These are phyloP conservation scores for Prionace glauca DNA, from an alignment of 2,797 vertebrate genomes.

Conservation along the genomic window DNA sequence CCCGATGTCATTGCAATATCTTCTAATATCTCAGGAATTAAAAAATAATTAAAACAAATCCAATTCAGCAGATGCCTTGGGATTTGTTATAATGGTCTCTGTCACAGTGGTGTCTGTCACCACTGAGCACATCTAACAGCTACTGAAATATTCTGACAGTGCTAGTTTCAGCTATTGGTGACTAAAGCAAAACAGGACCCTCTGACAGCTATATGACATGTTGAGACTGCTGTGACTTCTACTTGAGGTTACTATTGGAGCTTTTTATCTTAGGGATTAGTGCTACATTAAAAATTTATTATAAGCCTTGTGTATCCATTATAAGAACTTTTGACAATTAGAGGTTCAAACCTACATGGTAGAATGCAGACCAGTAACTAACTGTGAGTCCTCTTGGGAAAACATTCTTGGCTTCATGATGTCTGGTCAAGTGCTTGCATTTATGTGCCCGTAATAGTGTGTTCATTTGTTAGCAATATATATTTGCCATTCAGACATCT, in stretches of 20 bases:
- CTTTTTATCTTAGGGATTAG: conserved; percentile 63
- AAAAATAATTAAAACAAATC: conserved; percentile 61
- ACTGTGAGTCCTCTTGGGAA: conserved; percentile 51
- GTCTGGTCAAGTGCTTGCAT: background rate
- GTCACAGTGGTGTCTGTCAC: conserved; percentile 62
- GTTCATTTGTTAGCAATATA: background rate
- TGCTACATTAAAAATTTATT: conserved; percentile 68
- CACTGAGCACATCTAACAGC: conserved; percentile 54
- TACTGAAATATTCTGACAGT: conserved; percentile 45
- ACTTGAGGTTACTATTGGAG: conserved; percentile 60
- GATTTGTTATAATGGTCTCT: conserved; percentile 73
- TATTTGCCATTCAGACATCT: background rate
- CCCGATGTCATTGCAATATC: conserved; percentile 47
- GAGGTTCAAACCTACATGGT: conserved; percentile 67
- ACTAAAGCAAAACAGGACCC: conserved; percentile 50
- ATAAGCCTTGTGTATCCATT: conserved; percentile 62
- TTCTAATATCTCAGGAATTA: conserved; percentile 52
- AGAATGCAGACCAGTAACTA: conserved; percentile 62
- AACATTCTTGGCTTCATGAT: conserved; percentile 2
- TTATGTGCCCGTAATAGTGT: background rate
- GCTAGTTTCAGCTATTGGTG: conserved; percentile 52
- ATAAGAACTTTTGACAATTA: conserved; percentile 71
- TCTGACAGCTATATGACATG: conserved; percentile 53
- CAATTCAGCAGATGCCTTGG: conserved; percentile 64
- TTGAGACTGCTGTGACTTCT: conserved; percentile 50